A percentile compares a stretch with the other conserved stretches of the same genome.
phyloP scores from a whole-genome alignment of 1,140 invertebrate genomes.

The Gryllus bimaculatus region DNA sequence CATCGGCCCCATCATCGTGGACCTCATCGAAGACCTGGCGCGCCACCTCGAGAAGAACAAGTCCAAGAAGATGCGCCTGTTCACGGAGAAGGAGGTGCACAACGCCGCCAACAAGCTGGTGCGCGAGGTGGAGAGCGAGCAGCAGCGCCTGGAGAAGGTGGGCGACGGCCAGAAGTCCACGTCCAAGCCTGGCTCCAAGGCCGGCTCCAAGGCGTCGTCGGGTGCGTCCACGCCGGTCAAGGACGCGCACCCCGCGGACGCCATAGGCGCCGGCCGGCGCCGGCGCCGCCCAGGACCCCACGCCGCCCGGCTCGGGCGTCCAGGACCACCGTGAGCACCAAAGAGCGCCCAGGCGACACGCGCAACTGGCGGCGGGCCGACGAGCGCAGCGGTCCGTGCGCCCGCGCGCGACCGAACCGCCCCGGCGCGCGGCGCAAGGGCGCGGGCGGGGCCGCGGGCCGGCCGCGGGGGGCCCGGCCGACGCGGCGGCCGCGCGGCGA shows the following conservation, averaged over 20 bases:
- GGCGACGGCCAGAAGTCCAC: not conserved
- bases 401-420: not conserved
- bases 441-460: too few relatives aligned
- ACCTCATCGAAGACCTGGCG: slow-evolving; percentile 41
- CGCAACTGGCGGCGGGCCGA: not conserved
- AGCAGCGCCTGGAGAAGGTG: not conserved
- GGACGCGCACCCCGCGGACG: not conserved
- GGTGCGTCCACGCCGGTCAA: not conserved
- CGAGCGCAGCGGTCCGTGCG: not conserved
- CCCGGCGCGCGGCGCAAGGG: too few relatives aligned
- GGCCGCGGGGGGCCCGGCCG: too few relatives aligned
- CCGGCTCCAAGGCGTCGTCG: not conserved
- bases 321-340: not conserved
- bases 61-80: not conserved
- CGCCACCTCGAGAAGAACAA: not conserved
- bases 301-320: too few relatives aligned
- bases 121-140: not conserved
- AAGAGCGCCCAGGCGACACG: not conserved
- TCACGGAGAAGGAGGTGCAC: not conserved
- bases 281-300: not conserved
- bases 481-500: too few relatives aligned
- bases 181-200: not conserved
- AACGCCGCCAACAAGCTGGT: not conserved
- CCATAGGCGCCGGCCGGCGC: too few relatives aligned
- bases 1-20: slow-evolving; percentile 43